Evolutionary conservation across 2,888 invertebrate genomes (phyloP).

Genomic region (Metellina segmentata): DNA sequence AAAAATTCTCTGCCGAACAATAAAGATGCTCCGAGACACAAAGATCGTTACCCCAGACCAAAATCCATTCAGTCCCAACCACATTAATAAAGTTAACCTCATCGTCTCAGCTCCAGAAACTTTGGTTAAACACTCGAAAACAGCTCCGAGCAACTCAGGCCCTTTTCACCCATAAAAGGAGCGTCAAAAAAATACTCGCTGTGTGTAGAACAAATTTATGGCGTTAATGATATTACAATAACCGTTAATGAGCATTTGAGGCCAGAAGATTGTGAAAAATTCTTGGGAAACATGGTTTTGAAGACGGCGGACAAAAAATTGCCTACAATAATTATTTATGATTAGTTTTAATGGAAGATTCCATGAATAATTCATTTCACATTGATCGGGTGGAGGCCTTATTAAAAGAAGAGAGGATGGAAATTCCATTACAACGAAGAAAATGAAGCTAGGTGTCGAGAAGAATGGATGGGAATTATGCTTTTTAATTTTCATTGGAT

Average conservation of each 20-base stretch:
- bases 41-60: too few relatives aligned
- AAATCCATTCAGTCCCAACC: background rate
- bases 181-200: too few relatives aligned
- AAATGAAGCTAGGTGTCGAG: background rate
- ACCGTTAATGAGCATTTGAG: constrained; percentile 29
- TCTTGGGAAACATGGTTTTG: constrained; percentile 6
- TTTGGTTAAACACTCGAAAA: background rate
- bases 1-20: too few relatives aligned
- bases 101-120: background rate
- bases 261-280: background rate
- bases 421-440: constrained; percentile 11
- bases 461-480: constrained; percentile 22
- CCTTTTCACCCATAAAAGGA: background rate
- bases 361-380: constrained; percentile 50
- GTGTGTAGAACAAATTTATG: background rate
- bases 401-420: constrained; percentile 26
- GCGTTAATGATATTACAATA: constrained; percentile 44
- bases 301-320: constrained; percentile 3
- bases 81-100: background rate
- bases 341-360: constrained; percentile 59
- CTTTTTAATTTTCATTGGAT: constrained; percentile 10
- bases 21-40: too few relatives aligned
- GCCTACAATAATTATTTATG: constrained; percentile 50
- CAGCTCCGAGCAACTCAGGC: background rate
- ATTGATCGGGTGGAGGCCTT: background rate